Conservation (phyloP, 2,888 invertebrate genomes). For the Stomorhina lunata region DNA sequence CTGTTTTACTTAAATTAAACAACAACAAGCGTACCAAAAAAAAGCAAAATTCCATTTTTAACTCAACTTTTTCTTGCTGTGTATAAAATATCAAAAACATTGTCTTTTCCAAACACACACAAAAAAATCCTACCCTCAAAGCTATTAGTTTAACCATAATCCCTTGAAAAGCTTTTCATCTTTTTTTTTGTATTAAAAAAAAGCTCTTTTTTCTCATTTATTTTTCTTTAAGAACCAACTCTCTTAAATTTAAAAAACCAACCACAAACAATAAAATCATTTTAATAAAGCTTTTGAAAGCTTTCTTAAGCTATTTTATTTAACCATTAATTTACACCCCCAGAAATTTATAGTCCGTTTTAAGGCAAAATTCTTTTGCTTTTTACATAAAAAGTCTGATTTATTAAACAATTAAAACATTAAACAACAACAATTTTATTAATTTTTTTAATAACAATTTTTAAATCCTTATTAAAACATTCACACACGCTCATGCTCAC, state of each 20-base stretch:
- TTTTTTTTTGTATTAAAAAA: background rate
- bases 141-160: constrained; percentile 19
- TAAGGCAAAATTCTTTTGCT: background rate
- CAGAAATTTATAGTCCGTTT: constrained; percentile 41
- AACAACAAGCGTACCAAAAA: constrained; percentile 54
- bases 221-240: constrained; percentile 30
- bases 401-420: constrained; percentile 54
- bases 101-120: constrained; percentile 43
- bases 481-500: constrained; percentile 81
- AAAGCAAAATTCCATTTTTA: constrained; percentile 58
- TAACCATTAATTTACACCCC: constrained; percentile 48
- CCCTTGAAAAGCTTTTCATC: constrained; percentile 33
- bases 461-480: constrained; percentile 74
- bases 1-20: constrained; percentile 50
- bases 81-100: too few relatives aligned
- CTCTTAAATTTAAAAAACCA: constrained; percentile 9
- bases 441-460: constrained; percentile 63
- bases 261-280: constrained; percentile 37
- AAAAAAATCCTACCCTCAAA: constrained; percentile 45
- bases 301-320: constrained; percentile 48
- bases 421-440: constrained; percentile 65
- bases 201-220: too few relatives aligned
- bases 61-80: constrained; percentile 60
- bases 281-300: constrained; percentile 35
- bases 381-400: constrained; percentile 51